Evolutionary conservation across 1,140 invertebrate genomes (phyloP).

Genomic region (Ptiloglossa arizonensis): DNA sequence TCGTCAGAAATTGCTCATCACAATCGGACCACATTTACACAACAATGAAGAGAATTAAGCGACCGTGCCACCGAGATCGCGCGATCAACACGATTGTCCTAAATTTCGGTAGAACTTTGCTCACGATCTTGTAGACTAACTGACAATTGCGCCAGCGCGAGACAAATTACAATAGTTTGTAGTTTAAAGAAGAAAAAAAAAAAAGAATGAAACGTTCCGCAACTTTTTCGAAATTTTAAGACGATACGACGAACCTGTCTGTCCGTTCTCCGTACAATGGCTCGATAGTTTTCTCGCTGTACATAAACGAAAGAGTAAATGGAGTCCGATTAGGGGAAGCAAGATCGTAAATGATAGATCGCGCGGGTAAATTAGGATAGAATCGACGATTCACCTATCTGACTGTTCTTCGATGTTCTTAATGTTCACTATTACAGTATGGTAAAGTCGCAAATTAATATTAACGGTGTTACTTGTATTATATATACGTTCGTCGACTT

Average conservation of each 20-base stretch:
- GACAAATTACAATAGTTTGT: constrained; percentile 24
- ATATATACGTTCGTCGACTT: constrained; percentile 58
- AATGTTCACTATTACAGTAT: constrained; percentile 72
- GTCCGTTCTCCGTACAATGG: neutral
- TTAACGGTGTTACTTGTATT: constrained; percentile 58
- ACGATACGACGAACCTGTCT: too few species aligned
- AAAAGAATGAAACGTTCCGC: neutral
- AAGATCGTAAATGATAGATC: constrained; percentile 38
- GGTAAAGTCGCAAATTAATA: constrained; percentile 58
- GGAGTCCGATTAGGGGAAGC: constrained; percentile 57
- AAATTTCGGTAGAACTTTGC: constrained; percentile 10
- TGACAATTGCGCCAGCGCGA: neutral
- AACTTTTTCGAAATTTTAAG: constrained; percentile 16
- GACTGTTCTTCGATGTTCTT: constrained; percentile 74
- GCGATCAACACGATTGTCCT: constrained; percentile 17
- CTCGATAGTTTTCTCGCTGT: constrained; percentile 7
- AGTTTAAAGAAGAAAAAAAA: neutral
- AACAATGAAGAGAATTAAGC: too few species aligned
- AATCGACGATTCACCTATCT: constrained; percentile 62
- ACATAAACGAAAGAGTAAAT: constrained; percentile 35
- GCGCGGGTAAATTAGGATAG: constrained; percentile 51
- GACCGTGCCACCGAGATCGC: too few species aligned
- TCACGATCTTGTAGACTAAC: constrained; percentile 23
- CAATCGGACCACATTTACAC: constrained; percentile 61
- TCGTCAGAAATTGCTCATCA: constrained; percentile 52